Conservation (phyloP, 2,888 invertebrate genomes). For the Sympetrum striolatum region DNA sequence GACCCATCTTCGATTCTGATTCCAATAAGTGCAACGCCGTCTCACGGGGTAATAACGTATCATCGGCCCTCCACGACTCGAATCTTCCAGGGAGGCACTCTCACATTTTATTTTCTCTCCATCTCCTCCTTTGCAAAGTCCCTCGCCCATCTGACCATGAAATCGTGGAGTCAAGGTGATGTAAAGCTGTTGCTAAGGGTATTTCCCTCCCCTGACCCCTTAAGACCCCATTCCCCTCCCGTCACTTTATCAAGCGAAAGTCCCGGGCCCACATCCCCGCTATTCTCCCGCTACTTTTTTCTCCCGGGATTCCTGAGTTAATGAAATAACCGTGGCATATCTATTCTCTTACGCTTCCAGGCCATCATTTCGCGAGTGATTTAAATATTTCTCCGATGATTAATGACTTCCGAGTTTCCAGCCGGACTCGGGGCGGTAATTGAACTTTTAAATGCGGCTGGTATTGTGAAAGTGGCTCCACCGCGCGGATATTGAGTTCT, state of each 20-base stretch:
- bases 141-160: constrained; percentile 17
- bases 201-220: background rate
- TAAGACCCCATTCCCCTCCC: background rate
- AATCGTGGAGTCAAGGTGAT: constrained; percentile 9
- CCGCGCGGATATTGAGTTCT: too few species aligned
- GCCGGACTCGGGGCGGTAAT: too few species aligned
- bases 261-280: background rate
- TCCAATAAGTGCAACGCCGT: too few species aligned
- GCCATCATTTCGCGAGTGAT: too few species aligned
- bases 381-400: background rate
- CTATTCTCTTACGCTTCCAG: background rate
- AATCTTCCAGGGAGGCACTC: too few species aligned
- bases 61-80: too few species aligned
- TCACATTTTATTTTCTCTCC: background rate
- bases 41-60: too few species aligned
- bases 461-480: too few species aligned
- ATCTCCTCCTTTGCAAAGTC: background rate
- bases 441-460: too few species aligned
- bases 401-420: too few species aligned
- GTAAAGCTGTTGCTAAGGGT: constrained; percentile 26
- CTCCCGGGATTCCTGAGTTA: background rate
- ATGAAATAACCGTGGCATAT: background rate
- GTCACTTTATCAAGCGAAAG: background rate
- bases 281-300: background rate
- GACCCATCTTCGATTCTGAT: too few species aligned